These are phyloP conservation scores for Digitonthophagus gazella DNA, from an alignment of 2,888 invertebrate species.

Conservation along the genomic window DNA sequence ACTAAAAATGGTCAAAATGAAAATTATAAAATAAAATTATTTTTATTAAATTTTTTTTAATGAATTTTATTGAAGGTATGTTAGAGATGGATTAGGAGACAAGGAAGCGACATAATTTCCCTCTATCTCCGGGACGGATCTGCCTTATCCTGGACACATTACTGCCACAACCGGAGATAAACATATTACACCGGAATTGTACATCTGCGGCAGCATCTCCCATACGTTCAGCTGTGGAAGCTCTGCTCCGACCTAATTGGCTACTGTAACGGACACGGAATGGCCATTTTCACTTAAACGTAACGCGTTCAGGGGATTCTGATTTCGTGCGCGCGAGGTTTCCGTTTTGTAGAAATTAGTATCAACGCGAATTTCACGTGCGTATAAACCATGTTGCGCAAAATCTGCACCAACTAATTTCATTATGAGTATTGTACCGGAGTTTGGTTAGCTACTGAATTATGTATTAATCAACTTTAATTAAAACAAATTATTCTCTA, in stretches of 20 bases:
- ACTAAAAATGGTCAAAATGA: background rate
- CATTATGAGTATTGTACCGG: no score
- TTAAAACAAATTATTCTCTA: no score
- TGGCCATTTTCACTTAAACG: conserved; percentile 9
- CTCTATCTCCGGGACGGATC: conserved; percentile 9
- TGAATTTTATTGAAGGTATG: background rate
- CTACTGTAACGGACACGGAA: conserved; percentile 11
- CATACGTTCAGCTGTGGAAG: conserved; percentile 10
- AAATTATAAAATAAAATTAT: background rate
- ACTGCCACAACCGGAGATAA: conserved; percentile 24
- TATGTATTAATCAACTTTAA: no score
- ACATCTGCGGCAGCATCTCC: conserved; percentile 31
- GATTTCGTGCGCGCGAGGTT: background rate
- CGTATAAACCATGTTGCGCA: background rate
- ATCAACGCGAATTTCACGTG: background rate
- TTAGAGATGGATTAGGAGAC: background rate
- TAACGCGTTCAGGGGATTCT: background rate
- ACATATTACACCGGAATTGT: conserved; percentile 30
- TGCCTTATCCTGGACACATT: conserved; percentile 3
- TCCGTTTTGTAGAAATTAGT: background rate
- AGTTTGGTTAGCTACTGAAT: no score
- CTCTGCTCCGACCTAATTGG: conserved; percentile 9
- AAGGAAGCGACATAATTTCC: conserved; percentile 3
- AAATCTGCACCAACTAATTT: background rate
- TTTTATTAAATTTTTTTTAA: background rate